A percentile compares a stretch with the other conserved stretches of the same genome.
phyloP scores from a whole-genome alignment of 2,113 vertebrate genomes.

The Pomatorhinus ruficollis region DNA sequence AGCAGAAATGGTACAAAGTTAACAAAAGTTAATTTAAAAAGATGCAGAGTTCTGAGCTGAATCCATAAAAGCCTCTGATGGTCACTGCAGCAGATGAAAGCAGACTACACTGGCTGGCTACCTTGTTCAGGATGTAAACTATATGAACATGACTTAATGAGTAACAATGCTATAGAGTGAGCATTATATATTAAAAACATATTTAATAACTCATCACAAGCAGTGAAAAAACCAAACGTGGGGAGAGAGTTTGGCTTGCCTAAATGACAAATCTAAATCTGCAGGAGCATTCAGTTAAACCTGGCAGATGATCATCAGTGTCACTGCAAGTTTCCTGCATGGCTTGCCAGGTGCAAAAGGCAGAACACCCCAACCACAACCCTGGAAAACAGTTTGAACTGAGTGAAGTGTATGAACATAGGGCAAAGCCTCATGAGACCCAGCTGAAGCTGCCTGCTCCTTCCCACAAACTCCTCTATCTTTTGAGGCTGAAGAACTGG shows the following conservation, averaged over 20 bases:
- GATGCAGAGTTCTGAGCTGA: not conserved
- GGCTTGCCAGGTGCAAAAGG: not conserved
- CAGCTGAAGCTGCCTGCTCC: not conserved
- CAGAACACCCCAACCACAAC: not conserved
- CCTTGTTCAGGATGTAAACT: not conserved
- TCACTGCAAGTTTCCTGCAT: not conserved
- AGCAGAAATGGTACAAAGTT: not conserved
- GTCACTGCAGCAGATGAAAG: not conserved
- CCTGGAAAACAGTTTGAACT: not conserved
- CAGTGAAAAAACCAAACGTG: accelerated
- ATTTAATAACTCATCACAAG: not conserved
- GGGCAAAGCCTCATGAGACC: not conserved
- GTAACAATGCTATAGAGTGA: not conserved
- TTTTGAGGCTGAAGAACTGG: not conserved
- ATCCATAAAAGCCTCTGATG: not conserved
- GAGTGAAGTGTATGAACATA: not conserved
- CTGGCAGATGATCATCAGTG: not conserved
- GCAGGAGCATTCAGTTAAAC: not conserved
- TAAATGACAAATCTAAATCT: not conserved
- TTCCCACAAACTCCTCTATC: not conserved
- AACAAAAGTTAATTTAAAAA: not conserved
- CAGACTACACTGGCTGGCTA: not conserved
- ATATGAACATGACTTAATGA: not conserved
- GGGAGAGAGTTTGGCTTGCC: not conserved
- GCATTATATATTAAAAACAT: not conserved